These are phyloP conservation scores for Sepioteuthis lessoniana DNA, from an alignment of 2,888 invertebrate species.

Conservation along the genomic window DNA sequence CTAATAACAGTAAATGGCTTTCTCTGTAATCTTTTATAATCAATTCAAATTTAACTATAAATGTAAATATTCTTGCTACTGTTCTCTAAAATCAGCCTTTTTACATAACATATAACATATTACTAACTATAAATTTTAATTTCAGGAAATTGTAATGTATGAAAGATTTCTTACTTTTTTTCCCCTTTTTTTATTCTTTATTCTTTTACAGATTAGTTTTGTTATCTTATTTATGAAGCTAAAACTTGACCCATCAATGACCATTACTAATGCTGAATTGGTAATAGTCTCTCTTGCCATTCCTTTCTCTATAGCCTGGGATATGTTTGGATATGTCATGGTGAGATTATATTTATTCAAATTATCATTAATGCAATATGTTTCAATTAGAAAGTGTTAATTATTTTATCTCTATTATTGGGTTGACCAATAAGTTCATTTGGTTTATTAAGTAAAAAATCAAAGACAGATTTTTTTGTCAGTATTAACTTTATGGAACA, in stretches of 20 bases:
- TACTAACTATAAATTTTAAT: too few relatives aligned
- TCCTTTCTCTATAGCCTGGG: slow-evolving; percentile 68
- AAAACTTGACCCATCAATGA: slow-evolving; percentile 59
- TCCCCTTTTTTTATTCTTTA: neutral
- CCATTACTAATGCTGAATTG: slow-evolving; percentile 55
- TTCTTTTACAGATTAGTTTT: slow-evolving; percentile 66
- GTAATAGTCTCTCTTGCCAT: slow-evolving; percentile 66
- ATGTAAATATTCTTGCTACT: too few relatives aligned
- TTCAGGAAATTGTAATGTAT: too few relatives aligned
- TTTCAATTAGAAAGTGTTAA: neutral
- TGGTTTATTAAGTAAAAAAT: neutral
- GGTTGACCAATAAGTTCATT: neutral
- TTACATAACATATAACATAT: too few relatives aligned
- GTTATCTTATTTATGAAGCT: slow-evolving; percentile 66
- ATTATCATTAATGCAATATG: neutral
- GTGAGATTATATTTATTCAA: slow-evolving; percentile 59
- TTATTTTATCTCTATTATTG: neutral
- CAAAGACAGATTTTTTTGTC: neutral
- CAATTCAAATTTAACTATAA: too few relatives aligned
- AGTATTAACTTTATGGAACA: too few relatives aligned
- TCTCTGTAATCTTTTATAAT: neutral
- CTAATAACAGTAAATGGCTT: neutral
- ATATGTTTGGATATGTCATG: slow-evolving; percentile 64
- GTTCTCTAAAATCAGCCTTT: too few relatives aligned
- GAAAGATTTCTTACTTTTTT: too few relatives aligned